These are phyloP conservation scores for Pseudorectes ferrugineus DNA, from an alignment of 2,113 vertebrate species.

Conservation along the genomic window DNA sequence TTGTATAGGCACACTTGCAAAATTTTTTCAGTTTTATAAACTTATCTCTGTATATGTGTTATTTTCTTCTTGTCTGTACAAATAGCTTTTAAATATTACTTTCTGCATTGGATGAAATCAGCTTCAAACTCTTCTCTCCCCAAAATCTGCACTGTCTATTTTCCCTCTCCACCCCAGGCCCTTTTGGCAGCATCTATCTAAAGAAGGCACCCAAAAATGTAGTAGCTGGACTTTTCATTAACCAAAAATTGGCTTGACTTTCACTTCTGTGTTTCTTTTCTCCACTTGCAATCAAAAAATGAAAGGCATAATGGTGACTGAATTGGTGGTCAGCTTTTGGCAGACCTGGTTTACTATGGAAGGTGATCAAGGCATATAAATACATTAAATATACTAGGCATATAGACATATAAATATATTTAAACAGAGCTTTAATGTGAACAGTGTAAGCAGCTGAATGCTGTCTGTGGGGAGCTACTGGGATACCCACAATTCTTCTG, in stretches of 20 bases:
- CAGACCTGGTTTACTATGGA: neutral
- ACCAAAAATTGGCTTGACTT: neutral
- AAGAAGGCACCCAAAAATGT: neutral
- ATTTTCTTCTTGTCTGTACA: neutral
- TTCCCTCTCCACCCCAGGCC: neutral
- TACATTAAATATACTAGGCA: neutral
- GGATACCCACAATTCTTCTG: neutral
- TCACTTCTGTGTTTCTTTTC: neutral
- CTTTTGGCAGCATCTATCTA: neutral
- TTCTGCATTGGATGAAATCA: neutral
- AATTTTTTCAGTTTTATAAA: neutral
- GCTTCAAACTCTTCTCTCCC: neutral
- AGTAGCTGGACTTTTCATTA: neutral
- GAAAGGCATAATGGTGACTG: neutral
- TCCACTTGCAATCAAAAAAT: neutral
- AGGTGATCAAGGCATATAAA: neutral
- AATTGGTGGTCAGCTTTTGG: neutral
- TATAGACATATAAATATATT: neutral
- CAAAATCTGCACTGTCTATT: neutral
- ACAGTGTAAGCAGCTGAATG: neutral
- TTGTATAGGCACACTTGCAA: neutral
- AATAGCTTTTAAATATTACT: neutral
- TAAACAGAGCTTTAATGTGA: neutral
- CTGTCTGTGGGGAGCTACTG: neutral
- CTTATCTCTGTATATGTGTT: neutral